phyloP scores from a whole-genome alignment of 2,113 vertebrate genomes.

The Gyps fulvus region DNA sequence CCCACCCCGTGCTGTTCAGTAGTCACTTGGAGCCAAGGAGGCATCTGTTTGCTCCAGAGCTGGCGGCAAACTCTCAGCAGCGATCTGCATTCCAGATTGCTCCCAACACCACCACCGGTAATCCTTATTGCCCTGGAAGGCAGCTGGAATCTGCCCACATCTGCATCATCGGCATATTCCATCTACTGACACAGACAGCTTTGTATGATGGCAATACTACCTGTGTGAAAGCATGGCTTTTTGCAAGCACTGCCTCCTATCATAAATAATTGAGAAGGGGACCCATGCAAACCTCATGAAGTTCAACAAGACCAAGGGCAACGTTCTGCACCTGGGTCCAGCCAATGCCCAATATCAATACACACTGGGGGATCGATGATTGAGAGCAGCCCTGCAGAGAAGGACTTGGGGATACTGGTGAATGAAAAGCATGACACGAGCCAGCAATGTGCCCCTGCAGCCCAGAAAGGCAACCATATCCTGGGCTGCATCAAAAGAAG shows the following conservation, averaged over 20 bases:
- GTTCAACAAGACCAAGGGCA: neutral
- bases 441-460: accelerated
- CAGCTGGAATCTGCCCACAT: neutral
- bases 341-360: neutral
- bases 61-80: neutral
- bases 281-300: neutral
- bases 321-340: neutral
- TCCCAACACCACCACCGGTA: neutral
- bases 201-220: accelerated
- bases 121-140: neutral
- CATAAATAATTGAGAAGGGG: neutral
- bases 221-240: neutral
- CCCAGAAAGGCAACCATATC: neutral
- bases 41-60: neutral
- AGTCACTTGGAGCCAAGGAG: neutral
- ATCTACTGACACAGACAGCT: neutral
- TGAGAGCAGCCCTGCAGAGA: neutral
- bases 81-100: neutral
- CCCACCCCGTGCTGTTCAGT: accelerated
- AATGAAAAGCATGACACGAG: neutral
- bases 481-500: neutral
- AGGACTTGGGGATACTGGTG: neutral
- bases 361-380: too few species aligned
- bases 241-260: neutral
- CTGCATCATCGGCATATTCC: neutral